phyloP scores from a whole-genome alignment of 2,113 vertebrate species.

The Halcyon malimbica region DNA sequence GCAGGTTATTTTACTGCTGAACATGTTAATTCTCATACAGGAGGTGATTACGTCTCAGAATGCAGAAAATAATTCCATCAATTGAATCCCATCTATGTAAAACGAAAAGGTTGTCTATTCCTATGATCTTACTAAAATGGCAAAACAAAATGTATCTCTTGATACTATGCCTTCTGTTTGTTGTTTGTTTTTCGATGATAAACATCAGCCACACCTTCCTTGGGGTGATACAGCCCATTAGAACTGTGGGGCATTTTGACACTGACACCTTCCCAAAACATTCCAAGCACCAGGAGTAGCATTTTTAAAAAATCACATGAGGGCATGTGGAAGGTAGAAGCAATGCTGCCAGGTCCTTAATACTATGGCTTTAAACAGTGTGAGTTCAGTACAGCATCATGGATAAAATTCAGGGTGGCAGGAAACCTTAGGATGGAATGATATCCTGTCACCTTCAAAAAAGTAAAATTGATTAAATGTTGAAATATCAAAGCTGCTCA shows the following conservation, averaged over 20 bases:
- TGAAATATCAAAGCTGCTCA: background rate
- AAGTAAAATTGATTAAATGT: background rate
- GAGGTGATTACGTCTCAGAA: background rate
- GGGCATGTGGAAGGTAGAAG: background rate
- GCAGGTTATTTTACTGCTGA: background rate
- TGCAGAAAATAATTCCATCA: background rate
- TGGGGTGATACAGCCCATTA: background rate
- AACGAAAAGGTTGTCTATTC: background rate
- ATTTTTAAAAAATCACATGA: background rate
- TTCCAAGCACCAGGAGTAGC: background rate
- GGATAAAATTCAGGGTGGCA: background rate
- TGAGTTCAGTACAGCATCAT: background rate
- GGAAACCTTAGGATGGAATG: background rate
- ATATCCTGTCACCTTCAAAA: background rate
- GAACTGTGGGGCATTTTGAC: background rate
- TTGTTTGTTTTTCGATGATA: background rate
- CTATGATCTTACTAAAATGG: background rate
- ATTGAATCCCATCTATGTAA: background rate
- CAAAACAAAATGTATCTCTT: background rate
- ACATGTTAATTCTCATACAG: background rate
- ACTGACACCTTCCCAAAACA: background rate
- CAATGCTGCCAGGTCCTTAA: background rate
- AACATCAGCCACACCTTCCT: background rate
- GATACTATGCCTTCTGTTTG: background rate
- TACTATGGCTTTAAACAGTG: background rate